phyloP scores from a whole-genome alignment of 2,113 vertebrate species.

The Petaurus breviceps region DNA sequence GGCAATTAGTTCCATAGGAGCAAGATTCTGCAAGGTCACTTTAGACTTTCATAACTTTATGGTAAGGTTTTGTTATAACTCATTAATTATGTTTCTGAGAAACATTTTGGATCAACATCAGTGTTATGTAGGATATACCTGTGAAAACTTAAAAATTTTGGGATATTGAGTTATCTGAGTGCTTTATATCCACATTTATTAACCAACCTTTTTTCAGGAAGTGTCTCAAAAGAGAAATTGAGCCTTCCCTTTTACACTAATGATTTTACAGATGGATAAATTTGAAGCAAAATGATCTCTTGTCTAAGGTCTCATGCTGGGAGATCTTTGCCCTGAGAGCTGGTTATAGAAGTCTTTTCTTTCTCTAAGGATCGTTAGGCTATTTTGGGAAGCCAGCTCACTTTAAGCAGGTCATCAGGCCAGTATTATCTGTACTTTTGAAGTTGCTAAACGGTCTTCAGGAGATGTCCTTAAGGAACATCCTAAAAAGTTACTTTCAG shows the following conservation, averaged over 20 bases:
- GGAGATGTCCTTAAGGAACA: not conserved
- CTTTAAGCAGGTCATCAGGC: not conserved
- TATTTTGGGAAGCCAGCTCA: conserved; percentile 20
- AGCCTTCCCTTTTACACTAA: conserved; percentile 15
- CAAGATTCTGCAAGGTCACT: not conserved
- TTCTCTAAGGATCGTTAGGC: not conserved
- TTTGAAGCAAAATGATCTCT: conserved; percentile 29
- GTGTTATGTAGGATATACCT: not conserved
- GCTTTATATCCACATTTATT: conserved; percentile 10
- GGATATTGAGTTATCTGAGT: conserved; percentile 38
- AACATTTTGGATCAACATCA: not conserved
- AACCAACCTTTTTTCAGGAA: conserved; percentile 24
- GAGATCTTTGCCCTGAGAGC: not conserved
- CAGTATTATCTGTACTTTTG: conserved; percentile 11
- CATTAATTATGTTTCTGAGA: not conserved
- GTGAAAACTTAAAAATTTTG: conserved; percentile 27
- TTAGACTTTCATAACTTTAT: not conserved
- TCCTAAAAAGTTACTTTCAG: conserved; percentile 27
- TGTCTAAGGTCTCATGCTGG: conserved; percentile 25
- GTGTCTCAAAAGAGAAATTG: not conserved
- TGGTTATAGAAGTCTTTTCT: not conserved
- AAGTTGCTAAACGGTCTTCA: conserved; percentile 7
- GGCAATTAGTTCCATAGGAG: not conserved
- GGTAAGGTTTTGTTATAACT: not conserved
- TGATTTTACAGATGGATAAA: conserved; percentile 19